Percentiles rank a stretch among this genome's conserved stretches.
Conservation (phyloP, 2,797 vertebrate species). For the Pygocentrus nattereri region DNA sequence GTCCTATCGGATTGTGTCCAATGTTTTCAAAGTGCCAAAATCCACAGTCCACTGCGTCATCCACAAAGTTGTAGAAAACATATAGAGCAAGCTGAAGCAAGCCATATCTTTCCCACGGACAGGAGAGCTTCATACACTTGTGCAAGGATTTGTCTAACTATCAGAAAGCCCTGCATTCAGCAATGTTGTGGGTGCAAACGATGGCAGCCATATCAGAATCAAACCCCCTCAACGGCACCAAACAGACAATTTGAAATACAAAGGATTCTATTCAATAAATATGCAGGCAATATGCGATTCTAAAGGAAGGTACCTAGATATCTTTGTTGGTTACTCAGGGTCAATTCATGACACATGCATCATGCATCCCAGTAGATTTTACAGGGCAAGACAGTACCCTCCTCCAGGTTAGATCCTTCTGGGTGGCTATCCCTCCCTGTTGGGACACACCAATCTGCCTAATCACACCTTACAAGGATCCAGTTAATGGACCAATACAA, state of each 20-base stretch:
- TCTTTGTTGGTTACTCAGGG: background rate
- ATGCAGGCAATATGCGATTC: slow-evolving; percentile 34
- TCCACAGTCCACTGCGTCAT: too few relatives aligned
- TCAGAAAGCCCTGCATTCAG: slow-evolving; percentile 37
- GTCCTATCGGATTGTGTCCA: too few relatives aligned
- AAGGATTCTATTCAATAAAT: slow-evolving; percentile 22
- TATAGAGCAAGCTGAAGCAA: too few relatives aligned
- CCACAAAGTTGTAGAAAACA: too few relatives aligned
- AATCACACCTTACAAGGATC: slow-evolving; percentile 42
- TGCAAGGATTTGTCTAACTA: background rate
- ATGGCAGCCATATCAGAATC: slow-evolving; percentile 43
- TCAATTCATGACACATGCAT: too few relatives aligned
- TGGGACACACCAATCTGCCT: slow-evolving; percentile 27
- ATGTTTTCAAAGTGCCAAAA: too few relatives aligned
- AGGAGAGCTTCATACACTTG: too few relatives aligned
- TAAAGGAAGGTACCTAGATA: slow-evolving; percentile 14
- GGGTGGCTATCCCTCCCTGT: too few relatives aligned
- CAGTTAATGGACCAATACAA: slow-evolving; percentile 20
- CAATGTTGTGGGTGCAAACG: slow-evolving; percentile 16
- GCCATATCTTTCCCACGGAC: too few relatives aligned
- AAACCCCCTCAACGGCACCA: slow-evolving; percentile 13
- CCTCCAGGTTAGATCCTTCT: slow-evolving; percentile 16
- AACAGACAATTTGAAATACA: slow-evolving; percentile 35
- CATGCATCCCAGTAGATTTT: too few relatives aligned
- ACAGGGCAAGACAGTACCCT: background rate